Percentiles rank a stretch among this genome's conserved stretches.
These are phyloP conservation scores for Gnathonemus longibarbis DNA, from an alignment of 2,113 vertebrate species.

Conservation along the genomic window DNA sequence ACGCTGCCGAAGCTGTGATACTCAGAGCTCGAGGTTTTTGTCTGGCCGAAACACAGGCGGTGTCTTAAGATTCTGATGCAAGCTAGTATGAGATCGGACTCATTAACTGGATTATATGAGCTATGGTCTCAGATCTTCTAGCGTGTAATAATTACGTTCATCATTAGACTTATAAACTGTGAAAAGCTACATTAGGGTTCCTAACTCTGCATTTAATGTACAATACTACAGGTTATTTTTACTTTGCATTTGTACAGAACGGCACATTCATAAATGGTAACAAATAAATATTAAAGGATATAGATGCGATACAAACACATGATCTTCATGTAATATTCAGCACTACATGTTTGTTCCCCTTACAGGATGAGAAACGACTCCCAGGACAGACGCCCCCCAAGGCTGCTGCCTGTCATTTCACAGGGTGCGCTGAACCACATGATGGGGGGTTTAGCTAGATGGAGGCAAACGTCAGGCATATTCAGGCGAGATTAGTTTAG, in stretches of 20 bases:
- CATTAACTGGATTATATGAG: slow-evolving; percentile 3
- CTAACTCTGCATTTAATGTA: too few species aligned
- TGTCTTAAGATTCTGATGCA: background rate
- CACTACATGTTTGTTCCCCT: background rate
- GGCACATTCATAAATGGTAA: background rate
- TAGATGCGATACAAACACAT: background rate
- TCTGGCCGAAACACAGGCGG: background rate
- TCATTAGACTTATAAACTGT: background rate
- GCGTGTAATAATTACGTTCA: background rate
- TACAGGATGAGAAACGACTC: background rate
- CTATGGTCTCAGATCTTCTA: background rate
- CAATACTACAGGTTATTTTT: background rate
- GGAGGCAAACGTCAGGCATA: too few species aligned
- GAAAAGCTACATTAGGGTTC: background rate
- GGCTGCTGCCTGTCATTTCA: background rate
- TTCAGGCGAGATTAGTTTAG: background rate
- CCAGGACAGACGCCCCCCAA: background rate
- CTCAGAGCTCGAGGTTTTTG: background rate
- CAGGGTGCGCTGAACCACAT: background rate
- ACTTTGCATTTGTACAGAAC: background rate
- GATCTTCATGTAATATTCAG: background rate
- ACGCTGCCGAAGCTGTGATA: background rate
- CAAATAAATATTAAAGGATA: background rate
- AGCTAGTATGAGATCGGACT: background rate
- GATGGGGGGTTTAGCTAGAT: background rate